Evolutionary conservation across 2,888 invertebrate genomes (phyloP).

Genomic region (Lingula anatina): DNA sequence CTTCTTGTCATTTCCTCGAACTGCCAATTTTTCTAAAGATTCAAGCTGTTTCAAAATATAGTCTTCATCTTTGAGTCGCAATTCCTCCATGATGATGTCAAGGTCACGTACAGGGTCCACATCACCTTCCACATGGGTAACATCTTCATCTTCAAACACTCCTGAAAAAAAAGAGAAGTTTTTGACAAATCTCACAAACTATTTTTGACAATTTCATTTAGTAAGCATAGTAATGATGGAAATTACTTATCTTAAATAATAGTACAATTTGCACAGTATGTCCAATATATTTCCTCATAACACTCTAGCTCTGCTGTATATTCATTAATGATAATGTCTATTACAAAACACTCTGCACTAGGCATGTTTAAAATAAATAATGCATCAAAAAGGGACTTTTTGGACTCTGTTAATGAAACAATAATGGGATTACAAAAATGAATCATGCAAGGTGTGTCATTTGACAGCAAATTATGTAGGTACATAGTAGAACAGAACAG

Average conservation of each 20-base stretch:
- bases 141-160: constrained; percentile 95
- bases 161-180: constrained; percentile 58
- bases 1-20: constrained; percentile 86
- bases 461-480: no score
- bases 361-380: no score
- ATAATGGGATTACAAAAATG: no score
- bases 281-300: background rate
- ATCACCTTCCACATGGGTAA: constrained; percentile 97
- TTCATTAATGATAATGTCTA: no score
- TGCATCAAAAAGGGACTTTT: no score
- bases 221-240: no score
- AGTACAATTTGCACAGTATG: background rate
- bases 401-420: no score
- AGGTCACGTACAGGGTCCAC: constrained; percentile 95
- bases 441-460: no score
- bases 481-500: no score
- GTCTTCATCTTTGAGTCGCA: constrained; percentile 91
- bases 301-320: no score
- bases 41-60: constrained; percentile 76
- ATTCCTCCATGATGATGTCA: constrained; percentile 92
- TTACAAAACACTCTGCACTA: no score
- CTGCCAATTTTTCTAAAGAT: constrained; percentile 70
- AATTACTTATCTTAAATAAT: background rate
- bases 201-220: background rate
- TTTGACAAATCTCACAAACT: background rate